Evolutionary conservation across 2,113 vertebrate species (phyloP).

Genomic region (Proteles cristata): DNA sequence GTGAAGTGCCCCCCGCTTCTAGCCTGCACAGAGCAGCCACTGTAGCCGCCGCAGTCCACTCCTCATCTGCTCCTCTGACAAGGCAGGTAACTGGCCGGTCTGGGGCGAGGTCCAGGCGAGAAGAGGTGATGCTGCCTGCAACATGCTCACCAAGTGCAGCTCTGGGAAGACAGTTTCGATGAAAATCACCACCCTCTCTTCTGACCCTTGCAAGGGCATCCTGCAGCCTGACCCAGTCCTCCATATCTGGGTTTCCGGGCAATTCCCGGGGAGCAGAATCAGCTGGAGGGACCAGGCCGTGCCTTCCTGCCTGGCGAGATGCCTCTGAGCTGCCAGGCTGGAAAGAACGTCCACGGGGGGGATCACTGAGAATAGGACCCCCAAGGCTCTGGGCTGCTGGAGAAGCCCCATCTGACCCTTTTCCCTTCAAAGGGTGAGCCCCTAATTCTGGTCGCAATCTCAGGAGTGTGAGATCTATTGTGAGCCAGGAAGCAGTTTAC

Average conservation of each 20-base stretch:
- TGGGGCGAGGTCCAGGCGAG: background rate
- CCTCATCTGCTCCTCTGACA: background rate
- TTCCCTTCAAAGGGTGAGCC: background rate
- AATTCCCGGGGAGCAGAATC: background rate
- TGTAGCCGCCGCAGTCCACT: background rate
- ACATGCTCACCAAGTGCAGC: fast-evolving
- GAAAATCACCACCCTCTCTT: background rate
- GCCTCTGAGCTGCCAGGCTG: background rate
- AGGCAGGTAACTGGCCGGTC: background rate
- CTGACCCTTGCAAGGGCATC: background rate
- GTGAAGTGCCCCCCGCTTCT: fast-evolving
- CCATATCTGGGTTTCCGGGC: background rate
- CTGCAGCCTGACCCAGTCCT: background rate
- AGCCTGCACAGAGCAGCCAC: background rate
- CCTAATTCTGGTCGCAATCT: background rate
- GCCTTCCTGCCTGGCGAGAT: background rate
- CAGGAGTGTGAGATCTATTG: background rate
- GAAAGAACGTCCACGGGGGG: background rate
- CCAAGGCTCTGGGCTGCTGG: background rate
- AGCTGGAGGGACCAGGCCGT: background rate
- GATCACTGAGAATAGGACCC: background rate
- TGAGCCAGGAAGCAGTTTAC: too few relatives aligned
- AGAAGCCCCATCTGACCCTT: too few relatives aligned
- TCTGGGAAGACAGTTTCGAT: background rate
- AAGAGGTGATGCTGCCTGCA: background rate